Conservation (phyloP, 1,140 invertebrate species). For the Paralvinella palmiformis region DNA sequence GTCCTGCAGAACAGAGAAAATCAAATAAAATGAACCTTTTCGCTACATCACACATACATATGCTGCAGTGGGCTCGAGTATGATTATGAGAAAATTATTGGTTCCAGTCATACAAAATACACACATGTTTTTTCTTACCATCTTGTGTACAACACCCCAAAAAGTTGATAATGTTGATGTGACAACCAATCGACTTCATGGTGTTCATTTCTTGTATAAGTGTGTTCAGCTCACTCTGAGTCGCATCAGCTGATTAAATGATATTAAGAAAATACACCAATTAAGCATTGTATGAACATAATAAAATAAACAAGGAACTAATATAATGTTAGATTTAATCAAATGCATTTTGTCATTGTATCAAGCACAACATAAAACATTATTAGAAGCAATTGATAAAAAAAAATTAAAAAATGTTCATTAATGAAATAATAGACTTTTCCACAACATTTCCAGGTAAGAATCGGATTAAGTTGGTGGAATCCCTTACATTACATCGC, state of each 20-base stretch:
- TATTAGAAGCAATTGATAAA: no score
- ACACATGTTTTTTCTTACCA: constrained; percentile 39
- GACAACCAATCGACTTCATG: constrained; percentile 94
- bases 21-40: not conserved
- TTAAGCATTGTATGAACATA: no score
- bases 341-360: no score
- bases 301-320: no score
- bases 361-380: no score
- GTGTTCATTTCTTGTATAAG: constrained; percentile 94
- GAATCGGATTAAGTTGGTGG: no score
- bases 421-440: no score
- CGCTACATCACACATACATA: not conserved
- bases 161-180: constrained; percentile 91
- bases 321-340: no score
- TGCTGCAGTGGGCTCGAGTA: not conserved
- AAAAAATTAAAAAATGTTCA: no score
- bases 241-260: constrained; percentile 84
- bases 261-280: no score
- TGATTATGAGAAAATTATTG: not conserved
- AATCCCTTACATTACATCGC: no score
- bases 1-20: constrained; percentile 48
- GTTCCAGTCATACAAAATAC: not conserved
- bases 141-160: constrained; percentile 90
- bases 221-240: constrained; percentile 89
- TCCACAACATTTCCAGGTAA: no score